Percentiles rank a stretch among this genome's conserved stretches.
These are phyloP conservation scores for Caenorhabditis virilis DNA, from an alignment of 2,888 invertebrate genomes.

Conservation along the genomic window DNA sequence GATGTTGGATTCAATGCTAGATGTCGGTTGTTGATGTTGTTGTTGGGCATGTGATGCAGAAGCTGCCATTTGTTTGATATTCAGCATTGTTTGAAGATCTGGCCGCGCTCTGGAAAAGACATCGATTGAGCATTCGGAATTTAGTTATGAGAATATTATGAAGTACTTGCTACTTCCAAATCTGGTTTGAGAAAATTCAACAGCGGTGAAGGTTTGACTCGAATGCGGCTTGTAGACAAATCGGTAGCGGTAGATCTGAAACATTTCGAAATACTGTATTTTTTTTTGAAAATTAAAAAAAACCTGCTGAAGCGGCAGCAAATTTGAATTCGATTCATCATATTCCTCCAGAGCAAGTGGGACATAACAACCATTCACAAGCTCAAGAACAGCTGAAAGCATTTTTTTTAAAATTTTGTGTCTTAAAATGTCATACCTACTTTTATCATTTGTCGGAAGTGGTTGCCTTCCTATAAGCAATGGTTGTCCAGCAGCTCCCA, in stretches of 20 bases:
- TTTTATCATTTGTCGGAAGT: conserved; percentile 6
- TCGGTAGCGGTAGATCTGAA: conserved; percentile 12
- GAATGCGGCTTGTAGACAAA: conserved; percentile 37
- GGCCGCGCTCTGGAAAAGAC: conserved; percentile 21
- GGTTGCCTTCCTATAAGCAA: conserved; percentile 5
- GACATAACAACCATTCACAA: conserved; percentile 19
- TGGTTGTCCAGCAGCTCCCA: conserved; percentile 37
- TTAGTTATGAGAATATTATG: not conserved
- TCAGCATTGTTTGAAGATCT: conserved; percentile 29
- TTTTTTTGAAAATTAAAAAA: not conserved
- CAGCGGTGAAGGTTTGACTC: too few species aligned
- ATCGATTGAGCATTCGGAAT: not conserved
- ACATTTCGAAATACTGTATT: not conserved
- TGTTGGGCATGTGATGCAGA: not conserved
- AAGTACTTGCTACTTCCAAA: too few species aligned
- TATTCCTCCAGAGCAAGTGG: conserved; percentile 19
- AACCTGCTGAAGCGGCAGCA: conserved; percentile 16
- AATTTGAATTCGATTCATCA: conserved; percentile 25
- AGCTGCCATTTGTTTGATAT: conserved; percentile 10
- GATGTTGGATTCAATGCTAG: not conserved
- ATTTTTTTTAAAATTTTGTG: not conserved
- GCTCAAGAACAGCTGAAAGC: conserved; percentile 22
- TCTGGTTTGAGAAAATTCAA: conserved; percentile 44
- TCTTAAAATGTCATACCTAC: not conserved
- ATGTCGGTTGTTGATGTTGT: not conserved